These are phyloP conservation scores for Hydrophis major DNA, from an alignment of 2,797 vertebrate species.

Conservation along the genomic window DNA sequence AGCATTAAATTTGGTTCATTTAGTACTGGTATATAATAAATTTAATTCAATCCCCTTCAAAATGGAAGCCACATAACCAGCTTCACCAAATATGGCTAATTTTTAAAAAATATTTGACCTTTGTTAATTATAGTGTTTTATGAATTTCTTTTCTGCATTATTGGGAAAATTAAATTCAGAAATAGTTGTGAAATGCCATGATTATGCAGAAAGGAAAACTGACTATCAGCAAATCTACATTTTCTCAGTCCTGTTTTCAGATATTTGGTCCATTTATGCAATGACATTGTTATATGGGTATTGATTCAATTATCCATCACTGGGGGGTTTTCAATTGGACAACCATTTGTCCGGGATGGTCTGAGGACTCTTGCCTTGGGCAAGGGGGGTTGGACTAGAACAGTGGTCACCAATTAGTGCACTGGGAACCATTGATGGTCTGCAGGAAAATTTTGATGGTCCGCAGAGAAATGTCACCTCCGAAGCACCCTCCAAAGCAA, in stretches of 20 bases:
- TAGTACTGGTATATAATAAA: not conserved
- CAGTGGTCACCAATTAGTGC: too few relatives aligned
- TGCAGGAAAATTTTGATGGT: too few relatives aligned
- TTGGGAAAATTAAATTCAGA: not conserved
- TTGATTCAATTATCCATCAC: not conserved
- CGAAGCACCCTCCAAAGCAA: too few relatives aligned
- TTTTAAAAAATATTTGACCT: not conserved
- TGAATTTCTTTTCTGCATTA: not conserved
- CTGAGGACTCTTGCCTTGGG: not conserved
- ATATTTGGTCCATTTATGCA: not conserved
- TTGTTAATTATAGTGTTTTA: not conserved
- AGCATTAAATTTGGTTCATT: not conserved
- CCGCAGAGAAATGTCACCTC: too few relatives aligned
- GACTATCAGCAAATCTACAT: not conserved
- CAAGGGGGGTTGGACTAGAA: not conserved
- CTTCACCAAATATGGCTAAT: not conserved
- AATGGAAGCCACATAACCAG: not conserved
- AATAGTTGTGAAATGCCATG: not conserved
- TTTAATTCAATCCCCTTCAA: not conserved
- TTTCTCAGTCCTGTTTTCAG: not conserved
- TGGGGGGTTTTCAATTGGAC: not conserved
- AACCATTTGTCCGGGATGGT: not conserved
- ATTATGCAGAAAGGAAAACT: not conserved
- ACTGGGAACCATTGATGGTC: too few relatives aligned
- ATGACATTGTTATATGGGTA: not conserved